A percentile compares a stretch with the other conserved stretches of the same genome.
Conservation (phyloP, 2,113 vertebrate species). For the Nyctibius bracteatus region DNA sequence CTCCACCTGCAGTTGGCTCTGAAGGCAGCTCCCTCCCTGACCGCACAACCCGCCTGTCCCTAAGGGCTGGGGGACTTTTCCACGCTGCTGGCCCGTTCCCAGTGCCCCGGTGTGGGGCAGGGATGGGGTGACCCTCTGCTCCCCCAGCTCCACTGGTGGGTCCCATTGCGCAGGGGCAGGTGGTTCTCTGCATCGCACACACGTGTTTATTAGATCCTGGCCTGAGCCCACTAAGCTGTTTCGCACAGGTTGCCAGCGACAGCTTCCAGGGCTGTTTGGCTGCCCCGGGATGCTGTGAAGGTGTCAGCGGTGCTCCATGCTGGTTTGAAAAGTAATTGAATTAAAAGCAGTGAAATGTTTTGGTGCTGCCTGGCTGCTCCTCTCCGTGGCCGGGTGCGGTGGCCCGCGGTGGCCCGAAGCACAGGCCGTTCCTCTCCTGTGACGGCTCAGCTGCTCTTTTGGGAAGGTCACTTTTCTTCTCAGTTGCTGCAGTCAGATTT, state of each 20-base stretch:
- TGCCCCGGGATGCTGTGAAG: neutral
- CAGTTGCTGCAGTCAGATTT: conserved; percentile 1
- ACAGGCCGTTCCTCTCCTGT: rapidly evolving
- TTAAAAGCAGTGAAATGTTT: neutral
- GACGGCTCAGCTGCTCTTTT: neutral
- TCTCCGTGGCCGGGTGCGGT: neutral
- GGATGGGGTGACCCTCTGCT: neutral
- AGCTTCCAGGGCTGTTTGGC: neutral
- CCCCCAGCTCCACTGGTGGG: rapidly evolving
- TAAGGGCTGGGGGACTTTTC: neutral
- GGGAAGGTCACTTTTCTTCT: neutral
- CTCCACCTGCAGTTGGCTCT: neutral
- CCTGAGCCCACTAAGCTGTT: neutral
- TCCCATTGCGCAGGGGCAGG: neutral
- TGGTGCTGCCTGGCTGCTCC: neutral
- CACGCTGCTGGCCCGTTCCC: neutral
- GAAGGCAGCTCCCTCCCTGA: neutral
- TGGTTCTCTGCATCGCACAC: neutral
- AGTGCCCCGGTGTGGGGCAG: neutral
- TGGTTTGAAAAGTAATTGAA: neutral
- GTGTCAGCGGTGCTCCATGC: rapidly evolving
- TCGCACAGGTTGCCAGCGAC: rapidly evolving
- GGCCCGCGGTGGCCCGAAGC: neutral
- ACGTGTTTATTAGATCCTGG: neutral
- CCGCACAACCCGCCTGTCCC: neutral